A percentile compares a stretch with the other conserved stretches of the same genome.
Conservation (phyloP, 2,113 vertebrate genomes). For the Panthera uncia region DNA sequence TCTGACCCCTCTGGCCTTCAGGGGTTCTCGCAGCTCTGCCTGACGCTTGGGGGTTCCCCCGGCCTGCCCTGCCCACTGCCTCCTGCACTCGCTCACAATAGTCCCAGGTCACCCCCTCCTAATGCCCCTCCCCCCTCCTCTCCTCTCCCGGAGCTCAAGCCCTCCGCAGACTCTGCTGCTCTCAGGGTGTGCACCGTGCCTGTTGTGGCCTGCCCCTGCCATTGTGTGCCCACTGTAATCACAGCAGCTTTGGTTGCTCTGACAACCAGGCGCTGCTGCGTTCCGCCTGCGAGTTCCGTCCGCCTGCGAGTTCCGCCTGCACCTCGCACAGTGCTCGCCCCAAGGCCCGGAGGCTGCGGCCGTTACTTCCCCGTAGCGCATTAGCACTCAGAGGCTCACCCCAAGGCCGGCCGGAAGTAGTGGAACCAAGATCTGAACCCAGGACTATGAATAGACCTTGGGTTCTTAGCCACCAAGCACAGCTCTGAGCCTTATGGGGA, state of each 20-base stretch:
- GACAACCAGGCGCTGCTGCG: rapidly evolving
- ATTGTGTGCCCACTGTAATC: neutral
- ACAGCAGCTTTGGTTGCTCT: too few relatives aligned
- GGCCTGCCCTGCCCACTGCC: neutral
- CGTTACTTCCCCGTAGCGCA: neutral
- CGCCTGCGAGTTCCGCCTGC: neutral
- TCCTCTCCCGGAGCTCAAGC: neutral
- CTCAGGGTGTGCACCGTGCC: neutral
- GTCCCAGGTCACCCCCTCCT: neutral
- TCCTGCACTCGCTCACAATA: neutral
- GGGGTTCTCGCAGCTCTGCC: neutral
- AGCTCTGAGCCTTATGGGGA: neutral
- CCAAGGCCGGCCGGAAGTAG: neutral
- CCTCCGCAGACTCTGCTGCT: neutral
- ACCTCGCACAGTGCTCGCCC: rapidly evolving
- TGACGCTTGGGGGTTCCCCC: neutral
- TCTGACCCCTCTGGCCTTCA: neutral
- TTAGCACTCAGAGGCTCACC: neutral
- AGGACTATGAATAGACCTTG: neutral
- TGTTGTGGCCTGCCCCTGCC: rapidly evolving
- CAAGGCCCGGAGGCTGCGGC: neutral
- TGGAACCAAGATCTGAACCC: neutral
- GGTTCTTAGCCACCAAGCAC: too few relatives aligned
- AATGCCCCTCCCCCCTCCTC: rapidly evolving
- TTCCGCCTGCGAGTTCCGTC: neutral